These are phyloP conservation scores for Oscheius sp. DNA, from an alignment of 2,888 invertebrate genomes.

Conservation along the genomic window DNA sequence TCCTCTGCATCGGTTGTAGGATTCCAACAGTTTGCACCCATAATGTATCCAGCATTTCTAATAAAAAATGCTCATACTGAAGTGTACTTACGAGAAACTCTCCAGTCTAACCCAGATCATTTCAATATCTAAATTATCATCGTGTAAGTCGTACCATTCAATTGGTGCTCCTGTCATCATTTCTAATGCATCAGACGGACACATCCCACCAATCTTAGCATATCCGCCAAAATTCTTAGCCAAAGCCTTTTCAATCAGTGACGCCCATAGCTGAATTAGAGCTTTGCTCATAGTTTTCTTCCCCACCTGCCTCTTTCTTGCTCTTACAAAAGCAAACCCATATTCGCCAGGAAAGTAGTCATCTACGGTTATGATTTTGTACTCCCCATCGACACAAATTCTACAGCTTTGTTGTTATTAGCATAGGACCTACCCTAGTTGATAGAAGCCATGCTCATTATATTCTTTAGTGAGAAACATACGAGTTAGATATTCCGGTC, in stretches of 20 bases:
- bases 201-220: slow-evolving; percentile 91
- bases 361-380: slow-evolving; percentile 94
- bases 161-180: slow-evolving; percentile 91
- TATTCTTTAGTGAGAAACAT: slow-evolving; percentile 85
- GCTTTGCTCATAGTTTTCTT: too few relatives aligned
- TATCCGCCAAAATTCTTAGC: slow-evolving; percentile 98
- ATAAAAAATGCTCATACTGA: too few relatives aligned
- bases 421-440: slow-evolving; percentile 67
- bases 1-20: too few relatives aligned
- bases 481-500: slow-evolving; percentile 90
- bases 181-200: slow-evolving; percentile 95
- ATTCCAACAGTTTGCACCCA: too few relatives aligned
- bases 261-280: slow-evolving; percentile 97
- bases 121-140: too few relatives aligned
- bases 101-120: too few relatives aligned
- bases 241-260: slow-evolving; percentile 96
- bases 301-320: slow-evolving; percentile 59
- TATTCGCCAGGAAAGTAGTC: slow-evolving; percentile 93
- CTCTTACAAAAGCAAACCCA: too few relatives aligned
- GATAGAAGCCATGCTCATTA: slow-evolving; percentile 79
- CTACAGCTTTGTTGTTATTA: too few relatives aligned
- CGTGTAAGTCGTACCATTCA: too few relatives aligned
- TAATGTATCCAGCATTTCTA: too few relatives aligned
- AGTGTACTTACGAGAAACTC: too few relatives aligned
- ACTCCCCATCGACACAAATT: slow-evolving; percentile 97